Evolutionary conservation across 2,113 vertebrate genomes (phyloP), one percentile per base, ranked within the genome.

Genomic region (Paracanthobrama guichenoti): DNA sequence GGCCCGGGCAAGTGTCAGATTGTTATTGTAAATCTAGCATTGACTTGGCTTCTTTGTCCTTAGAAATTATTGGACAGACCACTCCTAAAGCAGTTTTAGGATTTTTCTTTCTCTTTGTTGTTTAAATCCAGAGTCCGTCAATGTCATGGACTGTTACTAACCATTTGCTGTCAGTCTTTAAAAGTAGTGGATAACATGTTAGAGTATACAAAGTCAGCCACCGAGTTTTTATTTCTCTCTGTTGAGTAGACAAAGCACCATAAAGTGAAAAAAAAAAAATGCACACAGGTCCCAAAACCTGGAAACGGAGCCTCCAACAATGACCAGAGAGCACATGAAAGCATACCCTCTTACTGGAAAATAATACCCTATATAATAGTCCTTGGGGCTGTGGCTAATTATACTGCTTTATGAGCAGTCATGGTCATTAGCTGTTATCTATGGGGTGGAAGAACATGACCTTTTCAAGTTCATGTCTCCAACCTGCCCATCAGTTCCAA

Each of bases 401-500:
- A 92, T 88, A 85, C 85, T 77, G 85, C 55, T 91, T 92, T 90
- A 92, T 79, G 91, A 86, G 81, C 80, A 83, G 88, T 90, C 89
- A 82, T 83, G 46, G 83, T 88, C 85, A 83, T 69, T 67, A 90
- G 88, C 81, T 66, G 20, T 93, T 92, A 91, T 92, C 86, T 62
- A 13, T 48, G 8, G n/a, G 35, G 85, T 79, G 78, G 73, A 81
- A 74, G 57, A 55, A 81, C 13, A 71, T 84, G 46, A 20, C 35
- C 53, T 87, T 91, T 92, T 92, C 87, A 92, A 92, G 89, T 89
- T 87, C 67, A 73, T 88, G 79, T 88, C 87, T 86, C 78, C 83
- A 90, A 84, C 87, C 91, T 83, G 85, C 90, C 89, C 86, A 81
- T 74, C 79, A 66, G 44, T 55, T 87, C 62, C 64, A 87, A 87